Percentiles rank a stretch among this genome's conserved stretches.
These are phyloP conservation scores for Eulimnadia texana DNA, from an alignment of 1,140 invertebrate genomes.

Conservation along the genomic window DNA sequence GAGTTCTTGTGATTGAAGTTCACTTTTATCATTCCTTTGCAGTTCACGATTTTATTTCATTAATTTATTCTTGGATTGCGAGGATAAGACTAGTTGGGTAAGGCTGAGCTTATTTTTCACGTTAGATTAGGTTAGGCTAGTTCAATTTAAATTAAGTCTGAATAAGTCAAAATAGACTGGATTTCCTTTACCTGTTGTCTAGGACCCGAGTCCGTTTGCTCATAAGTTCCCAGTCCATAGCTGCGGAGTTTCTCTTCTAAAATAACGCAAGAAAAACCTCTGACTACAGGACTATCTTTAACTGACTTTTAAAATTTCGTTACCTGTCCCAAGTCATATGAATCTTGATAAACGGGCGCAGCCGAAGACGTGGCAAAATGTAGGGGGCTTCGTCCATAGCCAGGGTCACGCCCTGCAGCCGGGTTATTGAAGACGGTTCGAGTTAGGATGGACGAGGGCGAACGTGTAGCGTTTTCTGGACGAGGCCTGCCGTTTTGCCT, in stretches of 20 bases:
- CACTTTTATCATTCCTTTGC: too few species aligned
- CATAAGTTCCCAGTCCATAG: slow-evolving; percentile 6
- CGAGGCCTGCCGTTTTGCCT: slow-evolving; percentile 6
- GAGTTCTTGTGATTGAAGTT: too few species aligned
- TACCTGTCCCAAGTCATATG: neutral
- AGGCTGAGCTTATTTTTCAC: too few species aligned
- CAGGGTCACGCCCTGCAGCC: neutral
- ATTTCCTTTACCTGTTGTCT: neutral
- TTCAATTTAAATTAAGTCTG: too few species aligned
- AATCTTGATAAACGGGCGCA: neutral
- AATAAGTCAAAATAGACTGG: too few species aligned
- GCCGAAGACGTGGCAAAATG: neutral
- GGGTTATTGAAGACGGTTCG: neutral
- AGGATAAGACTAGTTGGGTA: too few species aligned
- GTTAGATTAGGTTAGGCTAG: too few species aligned
- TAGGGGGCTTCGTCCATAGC: neutral
- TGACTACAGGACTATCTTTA: too few species aligned
- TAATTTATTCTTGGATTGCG: too few species aligned
- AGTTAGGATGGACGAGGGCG: neutral
- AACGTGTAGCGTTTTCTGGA: neutral
- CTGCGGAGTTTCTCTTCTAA: neutral
- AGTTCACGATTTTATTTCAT: too few species aligned
- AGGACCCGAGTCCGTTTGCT: neutral
- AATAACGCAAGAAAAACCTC: too few species aligned
- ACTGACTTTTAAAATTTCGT: too few species aligned